Conservation (phyloP, 2,797 vertebrate species). For the Enteromius afrohamiltoni region DNA sequence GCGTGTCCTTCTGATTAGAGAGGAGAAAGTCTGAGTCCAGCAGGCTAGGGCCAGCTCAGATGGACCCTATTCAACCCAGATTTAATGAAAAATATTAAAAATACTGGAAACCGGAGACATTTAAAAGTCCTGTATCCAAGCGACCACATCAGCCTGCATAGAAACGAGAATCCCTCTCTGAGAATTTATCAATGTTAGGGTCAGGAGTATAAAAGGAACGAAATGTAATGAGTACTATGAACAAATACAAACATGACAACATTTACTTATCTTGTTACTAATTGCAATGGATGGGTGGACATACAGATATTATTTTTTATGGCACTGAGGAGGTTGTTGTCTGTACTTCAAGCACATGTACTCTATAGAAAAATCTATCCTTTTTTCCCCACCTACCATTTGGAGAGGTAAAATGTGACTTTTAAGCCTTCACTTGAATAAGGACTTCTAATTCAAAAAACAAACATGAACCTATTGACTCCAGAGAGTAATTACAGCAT, state of each 20-base stretch:
- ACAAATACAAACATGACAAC: not conserved
- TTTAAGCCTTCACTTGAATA: not conserved
- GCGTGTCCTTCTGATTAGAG: slow-evolving; percentile 58
- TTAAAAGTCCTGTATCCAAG: not conserved
- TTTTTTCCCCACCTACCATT: not conserved
- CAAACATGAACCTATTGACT: not conserved
- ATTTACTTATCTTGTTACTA: not conserved
- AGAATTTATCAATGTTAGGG: not conserved
- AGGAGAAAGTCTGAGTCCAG: slow-evolving; percentile 52
- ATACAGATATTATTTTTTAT: not conserved
- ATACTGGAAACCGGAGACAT: not conserved
- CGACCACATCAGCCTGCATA: not conserved
- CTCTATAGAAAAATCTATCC: not conserved
- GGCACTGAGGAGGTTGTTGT: not conserved
- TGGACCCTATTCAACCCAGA: slow-evolving; percentile 32
- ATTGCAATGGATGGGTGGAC: not conserved
- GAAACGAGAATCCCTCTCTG: not conserved
- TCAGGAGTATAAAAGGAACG: not conserved
- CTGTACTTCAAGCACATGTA: not conserved
- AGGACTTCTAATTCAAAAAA: not conserved
- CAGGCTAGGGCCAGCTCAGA: slow-evolving; percentile 42
- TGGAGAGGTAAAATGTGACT: no score
- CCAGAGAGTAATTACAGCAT: not conserved
- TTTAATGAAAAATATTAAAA: slow-evolving; percentile 48
- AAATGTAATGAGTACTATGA: not conserved